phyloP scores from a whole-genome alignment of 2,888 invertebrate species.

The Electrophaes corylata region DNA sequence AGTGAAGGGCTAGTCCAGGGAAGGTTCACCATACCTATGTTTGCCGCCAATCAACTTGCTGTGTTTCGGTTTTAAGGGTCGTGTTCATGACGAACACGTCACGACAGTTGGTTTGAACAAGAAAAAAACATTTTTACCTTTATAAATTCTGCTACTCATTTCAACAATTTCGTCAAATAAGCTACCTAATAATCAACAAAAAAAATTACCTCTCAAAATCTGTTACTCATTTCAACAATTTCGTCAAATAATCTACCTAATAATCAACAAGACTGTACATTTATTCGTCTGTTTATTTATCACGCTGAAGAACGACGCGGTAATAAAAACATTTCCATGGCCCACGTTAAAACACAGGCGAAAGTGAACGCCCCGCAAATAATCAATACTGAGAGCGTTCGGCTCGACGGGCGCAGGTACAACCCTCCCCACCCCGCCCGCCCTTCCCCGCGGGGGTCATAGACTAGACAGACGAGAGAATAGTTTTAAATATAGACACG shows the following conservation, averaged over 20 bases:
- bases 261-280: constrained; percentile 46
- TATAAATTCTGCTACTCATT: no score
- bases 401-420: constrained; percentile 73
- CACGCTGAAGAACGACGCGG: constrained; percentile 62
- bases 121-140: no score
- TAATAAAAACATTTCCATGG: constrained; percentile 82
- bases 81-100: no score
- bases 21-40: no score
- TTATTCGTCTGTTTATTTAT: constrained; percentile 65
- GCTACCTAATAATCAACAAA: no score
- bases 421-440: constrained; percentile 49
- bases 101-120: no score
- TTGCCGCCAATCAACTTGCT: no score
- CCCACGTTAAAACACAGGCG: constrained; percentile 81
- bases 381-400: constrained; percentile 57
- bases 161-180: no score
- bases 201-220: no score
- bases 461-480: constrained; percentile 58
- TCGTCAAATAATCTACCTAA: constrained; percentile 50
- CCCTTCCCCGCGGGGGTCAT: constrained; percentile 51
- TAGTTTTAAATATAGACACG: constrained; percentile 36
- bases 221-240: no score
- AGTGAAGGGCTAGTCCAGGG: no score
- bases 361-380: constrained; percentile 75
- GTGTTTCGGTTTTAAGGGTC: no score